These are phyloP conservation scores for Branchinecta lindahli DNA, from an alignment of 1,140 invertebrate species.

Conservation along the genomic window DNA sequence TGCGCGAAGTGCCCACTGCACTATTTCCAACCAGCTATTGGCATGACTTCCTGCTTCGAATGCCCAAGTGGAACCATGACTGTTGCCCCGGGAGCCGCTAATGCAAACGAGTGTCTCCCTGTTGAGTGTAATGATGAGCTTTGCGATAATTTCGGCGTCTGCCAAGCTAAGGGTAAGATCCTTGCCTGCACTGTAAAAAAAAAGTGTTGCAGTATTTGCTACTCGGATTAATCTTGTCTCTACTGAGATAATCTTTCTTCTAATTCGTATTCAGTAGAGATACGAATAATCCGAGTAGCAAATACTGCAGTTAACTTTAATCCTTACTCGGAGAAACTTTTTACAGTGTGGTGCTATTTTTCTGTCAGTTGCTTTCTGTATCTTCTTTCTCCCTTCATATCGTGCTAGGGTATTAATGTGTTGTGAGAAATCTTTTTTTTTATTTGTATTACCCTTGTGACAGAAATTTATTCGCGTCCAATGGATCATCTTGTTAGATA, in stretches of 20 bases:
- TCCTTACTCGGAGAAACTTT: too few relatives aligned
- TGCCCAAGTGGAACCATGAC: constrained; percentile 75
- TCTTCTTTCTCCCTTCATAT: too few relatives aligned
- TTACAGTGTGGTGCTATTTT: background rate
- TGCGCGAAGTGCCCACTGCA: constrained; percentile 86
- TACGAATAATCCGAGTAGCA: too few relatives aligned
- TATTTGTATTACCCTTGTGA: too few relatives aligned
- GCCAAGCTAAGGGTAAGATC: constrained; percentile 51
- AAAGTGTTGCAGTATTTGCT: background rate
- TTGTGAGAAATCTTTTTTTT: too few relatives aligned
- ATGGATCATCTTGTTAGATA: too few relatives aligned
- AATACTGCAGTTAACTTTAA: too few relatives aligned
- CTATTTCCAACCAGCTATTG: constrained; percentile 70
- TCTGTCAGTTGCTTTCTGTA: background rate
- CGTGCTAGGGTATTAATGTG: too few relatives aligned
- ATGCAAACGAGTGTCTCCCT: constrained; percentile 64
- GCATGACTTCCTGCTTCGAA: constrained; percentile 65
- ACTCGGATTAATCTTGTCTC: too few relatives aligned
- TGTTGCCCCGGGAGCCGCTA: constrained; percentile 50
- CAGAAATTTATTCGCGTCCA: too few relatives aligned
- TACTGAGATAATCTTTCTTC: too few relatives aligned
- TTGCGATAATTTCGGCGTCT: constrained; percentile 84
- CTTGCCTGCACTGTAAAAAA: background rate
- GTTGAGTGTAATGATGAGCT: constrained; percentile 68
- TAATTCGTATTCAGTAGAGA: too few relatives aligned